Evolutionary conservation across 2,797 vertebrate genomes (phyloP).

Genomic region (Arremon brunneinucha): DNA sequence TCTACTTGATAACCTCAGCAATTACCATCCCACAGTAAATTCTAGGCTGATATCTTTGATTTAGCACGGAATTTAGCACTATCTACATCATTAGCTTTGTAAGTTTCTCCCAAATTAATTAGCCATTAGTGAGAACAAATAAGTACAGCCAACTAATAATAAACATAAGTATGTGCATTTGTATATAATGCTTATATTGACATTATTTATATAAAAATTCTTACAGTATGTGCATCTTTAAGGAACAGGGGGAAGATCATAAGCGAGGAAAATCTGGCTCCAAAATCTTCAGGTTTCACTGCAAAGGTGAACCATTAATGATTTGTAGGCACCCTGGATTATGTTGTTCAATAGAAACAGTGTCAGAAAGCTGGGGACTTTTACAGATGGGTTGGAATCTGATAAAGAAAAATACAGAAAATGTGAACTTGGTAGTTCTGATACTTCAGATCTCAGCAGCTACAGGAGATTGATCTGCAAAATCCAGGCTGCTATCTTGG

Average conservation of each 20-base stretch:
- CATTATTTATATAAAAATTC: not conserved
- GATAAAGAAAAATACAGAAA: not conserved
- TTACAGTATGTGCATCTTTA: not conserved
- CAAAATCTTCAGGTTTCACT: not conserved
- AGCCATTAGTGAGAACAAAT: not conserved
- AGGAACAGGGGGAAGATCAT: fast-evolving
- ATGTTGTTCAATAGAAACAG: not conserved
- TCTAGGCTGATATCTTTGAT: not conserved
- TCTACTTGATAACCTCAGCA: not conserved
- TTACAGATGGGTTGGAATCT: not conserved
- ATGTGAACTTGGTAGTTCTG: not conserved
- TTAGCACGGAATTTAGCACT: not conserved
- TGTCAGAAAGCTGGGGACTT: not conserved
- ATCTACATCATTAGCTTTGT: not conserved
- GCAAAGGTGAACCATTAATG: not conserved
- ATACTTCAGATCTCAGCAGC: not conserved
- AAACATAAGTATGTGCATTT: not conserved
- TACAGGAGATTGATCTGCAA: not conserved
- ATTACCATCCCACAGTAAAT: constrained; percentile 30
- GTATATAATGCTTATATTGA: not conserved
- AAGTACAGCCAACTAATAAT: not conserved
- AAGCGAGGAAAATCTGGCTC: not conserved
- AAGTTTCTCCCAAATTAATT: constrained; percentile 2
- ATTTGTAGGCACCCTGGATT: not conserved
- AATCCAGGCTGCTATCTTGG: not conserved